These are phyloP conservation scores for Onychomys arenicola DNA, from an alignment of 2,797 vertebrate genomes.

Conservation along the genomic window DNA sequence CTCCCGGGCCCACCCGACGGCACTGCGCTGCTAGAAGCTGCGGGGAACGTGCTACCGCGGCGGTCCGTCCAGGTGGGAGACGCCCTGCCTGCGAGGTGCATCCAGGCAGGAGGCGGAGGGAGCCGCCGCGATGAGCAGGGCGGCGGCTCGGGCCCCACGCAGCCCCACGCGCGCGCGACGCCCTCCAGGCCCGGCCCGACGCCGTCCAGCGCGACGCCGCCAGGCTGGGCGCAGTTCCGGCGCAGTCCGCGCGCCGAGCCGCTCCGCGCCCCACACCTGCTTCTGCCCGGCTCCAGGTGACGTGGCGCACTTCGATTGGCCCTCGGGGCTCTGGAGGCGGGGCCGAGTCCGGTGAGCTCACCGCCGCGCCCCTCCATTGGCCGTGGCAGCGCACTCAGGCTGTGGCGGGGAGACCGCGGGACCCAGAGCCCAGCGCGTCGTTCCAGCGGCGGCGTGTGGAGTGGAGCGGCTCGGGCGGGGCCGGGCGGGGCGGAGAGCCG, in stretches of 20 bases:
- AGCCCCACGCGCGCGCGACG: background rate
- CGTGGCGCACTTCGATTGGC: conserved; percentile 2
- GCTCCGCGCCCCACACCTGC: conserved; percentile 82
- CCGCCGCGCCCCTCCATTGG: conserved; percentile 76
- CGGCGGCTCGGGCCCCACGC: background rate
- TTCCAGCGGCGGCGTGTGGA: conserved; percentile 77
- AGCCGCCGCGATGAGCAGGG: background rate
- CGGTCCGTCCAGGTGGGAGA: conserved; percentile 41
- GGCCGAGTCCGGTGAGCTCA: conserved; percentile 81
- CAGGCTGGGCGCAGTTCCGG: conserved; percentile 81
- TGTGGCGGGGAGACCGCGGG: conserved; percentile 83
- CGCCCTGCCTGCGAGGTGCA: conserved; percentile 3
- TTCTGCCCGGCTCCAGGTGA: conserved; percentile 81
- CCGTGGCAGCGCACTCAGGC: conserved; percentile 66
- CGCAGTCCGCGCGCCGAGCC: conserved; percentile 80
- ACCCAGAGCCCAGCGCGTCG: conserved; percentile 73
- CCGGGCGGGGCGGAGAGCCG: conserved; percentile 34
- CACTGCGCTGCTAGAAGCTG: background rate
- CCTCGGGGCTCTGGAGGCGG: background rate
- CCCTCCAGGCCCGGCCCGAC: conserved; percentile 41
- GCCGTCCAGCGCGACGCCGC: conserved; percentile 74
- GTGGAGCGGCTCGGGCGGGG: conserved; percentile 62
- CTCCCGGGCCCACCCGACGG: conserved; percentile 68
- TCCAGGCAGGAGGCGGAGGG: background rate
- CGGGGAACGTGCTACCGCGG: background rate